Conservation (phyloP, 2,113 vertebrate genomes). For the Tapirus terrestris region DNA sequence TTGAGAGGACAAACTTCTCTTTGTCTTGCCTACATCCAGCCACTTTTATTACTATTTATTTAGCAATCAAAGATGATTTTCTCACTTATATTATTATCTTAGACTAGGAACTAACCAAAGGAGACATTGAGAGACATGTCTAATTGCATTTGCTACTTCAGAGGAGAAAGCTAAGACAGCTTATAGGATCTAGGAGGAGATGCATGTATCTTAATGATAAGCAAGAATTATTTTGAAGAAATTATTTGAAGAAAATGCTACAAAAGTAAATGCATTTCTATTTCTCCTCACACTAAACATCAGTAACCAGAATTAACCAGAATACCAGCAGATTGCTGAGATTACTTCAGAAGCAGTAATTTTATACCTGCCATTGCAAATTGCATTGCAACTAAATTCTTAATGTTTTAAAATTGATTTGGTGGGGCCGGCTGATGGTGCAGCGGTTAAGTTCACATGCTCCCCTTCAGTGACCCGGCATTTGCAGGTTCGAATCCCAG, state of each 20-base stretch:
- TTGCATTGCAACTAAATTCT: not conserved
- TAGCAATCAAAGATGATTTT: not conserved
- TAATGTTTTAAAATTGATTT: conserved; percentile 29
- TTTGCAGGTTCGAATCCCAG: too few relatives aligned
- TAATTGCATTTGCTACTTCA: not conserved
- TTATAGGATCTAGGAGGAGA: not conserved
- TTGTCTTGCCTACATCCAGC: not conserved
- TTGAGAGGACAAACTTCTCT: not conserved
- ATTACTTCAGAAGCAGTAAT: not conserved
- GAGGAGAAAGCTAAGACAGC: not conserved
- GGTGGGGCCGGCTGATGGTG: too few relatives aligned
- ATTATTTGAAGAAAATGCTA: not conserved
- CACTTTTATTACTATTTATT: not conserved
- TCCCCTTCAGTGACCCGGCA: too few relatives aligned
- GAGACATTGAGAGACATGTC: not conserved
- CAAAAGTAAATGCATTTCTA: not conserved
- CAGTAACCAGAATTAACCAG: not conserved
- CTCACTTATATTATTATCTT: not conserved
- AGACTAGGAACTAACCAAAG: not conserved
- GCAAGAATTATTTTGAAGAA: not conserved
- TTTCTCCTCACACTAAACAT: not conserved
- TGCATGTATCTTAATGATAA: not conserved
- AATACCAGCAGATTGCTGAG: not conserved
- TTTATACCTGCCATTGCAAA: not conserved
- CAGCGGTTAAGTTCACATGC: too few relatives aligned